Conservation (phyloP, 2,797 vertebrate species). For the Cyclura pinguis region DNA sequence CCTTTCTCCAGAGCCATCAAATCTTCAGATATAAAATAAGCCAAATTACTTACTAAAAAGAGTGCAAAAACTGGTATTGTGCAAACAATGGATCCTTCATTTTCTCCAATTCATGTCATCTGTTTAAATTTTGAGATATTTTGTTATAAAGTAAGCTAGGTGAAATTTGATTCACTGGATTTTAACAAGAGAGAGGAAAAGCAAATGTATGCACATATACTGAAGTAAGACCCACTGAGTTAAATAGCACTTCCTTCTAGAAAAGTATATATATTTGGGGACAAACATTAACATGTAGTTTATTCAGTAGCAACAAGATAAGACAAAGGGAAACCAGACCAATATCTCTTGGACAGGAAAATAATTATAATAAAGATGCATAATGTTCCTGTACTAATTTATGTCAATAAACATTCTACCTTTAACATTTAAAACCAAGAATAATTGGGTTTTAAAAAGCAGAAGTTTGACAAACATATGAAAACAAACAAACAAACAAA, state of each 20-base stretch:
- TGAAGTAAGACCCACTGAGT: not conserved
- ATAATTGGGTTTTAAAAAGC: not conserved
- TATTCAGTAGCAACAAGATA: not conserved
- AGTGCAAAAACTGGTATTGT: too few relatives aligned
- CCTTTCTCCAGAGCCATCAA: not conserved
- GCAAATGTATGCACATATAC: not conserved
- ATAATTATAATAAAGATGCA: not conserved
- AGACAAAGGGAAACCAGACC: not conserved
- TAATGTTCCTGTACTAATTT: not conserved
- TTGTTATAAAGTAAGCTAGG: not conserved
- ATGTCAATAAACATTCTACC: not conserved
- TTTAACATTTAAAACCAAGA: not conserved
- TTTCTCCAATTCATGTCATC: not conserved
- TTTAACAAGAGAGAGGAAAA: not conserved
- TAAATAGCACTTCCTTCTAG: not conserved
- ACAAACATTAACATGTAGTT: not conserved
- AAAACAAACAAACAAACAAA: not conserved
- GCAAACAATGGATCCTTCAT: too few relatives aligned
- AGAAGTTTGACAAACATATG: not conserved
- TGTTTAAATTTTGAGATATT: not conserved
- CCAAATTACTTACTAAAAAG: not conserved
- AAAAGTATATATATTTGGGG: not conserved
- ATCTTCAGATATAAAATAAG: not conserved
- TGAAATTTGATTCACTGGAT: not conserved
- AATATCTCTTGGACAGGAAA: not conserved